Conservation (phyloP, 2,888 invertebrate genomes). For the Mesodorylaimus sp. region DNA sequence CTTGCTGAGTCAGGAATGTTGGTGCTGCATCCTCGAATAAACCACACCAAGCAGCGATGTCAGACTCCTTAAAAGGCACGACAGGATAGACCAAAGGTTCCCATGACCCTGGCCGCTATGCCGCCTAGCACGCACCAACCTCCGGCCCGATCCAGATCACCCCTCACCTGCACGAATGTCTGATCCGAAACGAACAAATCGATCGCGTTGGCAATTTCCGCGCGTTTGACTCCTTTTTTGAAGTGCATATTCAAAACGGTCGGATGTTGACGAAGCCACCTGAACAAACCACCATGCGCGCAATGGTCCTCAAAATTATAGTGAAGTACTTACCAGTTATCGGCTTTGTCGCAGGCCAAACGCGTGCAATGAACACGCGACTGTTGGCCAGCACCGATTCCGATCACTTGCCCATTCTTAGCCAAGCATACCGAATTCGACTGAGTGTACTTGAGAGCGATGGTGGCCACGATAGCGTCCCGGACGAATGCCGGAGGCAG, state of each 20-base stretch:
- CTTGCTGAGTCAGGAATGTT: conserved; percentile 21
- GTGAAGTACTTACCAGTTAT: conserved; percentile 71
- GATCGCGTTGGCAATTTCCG: conserved; percentile 81
- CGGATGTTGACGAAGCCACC: conserved; percentile 84
- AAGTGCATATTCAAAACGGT: conserved; percentile 62
- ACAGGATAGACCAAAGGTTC: no score
- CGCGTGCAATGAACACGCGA: conserved; percentile 93
- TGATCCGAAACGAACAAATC: conserved; percentile 43
- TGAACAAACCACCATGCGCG: conserved; percentile 30
- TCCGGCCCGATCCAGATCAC: neutral
- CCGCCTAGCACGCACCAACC: no score
- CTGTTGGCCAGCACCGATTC: conserved; percentile 97
- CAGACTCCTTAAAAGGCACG: neutral
- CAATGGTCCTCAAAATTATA: no score
- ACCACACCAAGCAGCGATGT: neutral
- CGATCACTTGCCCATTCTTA: conserved; percentile 61
- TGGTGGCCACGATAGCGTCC: conserved; percentile 82
- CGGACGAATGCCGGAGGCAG: conserved; percentile 38
- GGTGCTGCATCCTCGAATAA: neutral
- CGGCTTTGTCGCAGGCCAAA: conserved; percentile 86
- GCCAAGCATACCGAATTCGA: conserved; percentile 96
- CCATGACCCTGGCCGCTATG: no score
- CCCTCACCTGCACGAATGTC: no score
- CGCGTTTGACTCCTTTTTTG: conserved; percentile 62
- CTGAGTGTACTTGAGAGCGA: conserved; percentile 89